Evolutionary conservation across 2,113 vertebrate genomes (phyloP).

Genomic region (Leptosomus discolor): DNA sequence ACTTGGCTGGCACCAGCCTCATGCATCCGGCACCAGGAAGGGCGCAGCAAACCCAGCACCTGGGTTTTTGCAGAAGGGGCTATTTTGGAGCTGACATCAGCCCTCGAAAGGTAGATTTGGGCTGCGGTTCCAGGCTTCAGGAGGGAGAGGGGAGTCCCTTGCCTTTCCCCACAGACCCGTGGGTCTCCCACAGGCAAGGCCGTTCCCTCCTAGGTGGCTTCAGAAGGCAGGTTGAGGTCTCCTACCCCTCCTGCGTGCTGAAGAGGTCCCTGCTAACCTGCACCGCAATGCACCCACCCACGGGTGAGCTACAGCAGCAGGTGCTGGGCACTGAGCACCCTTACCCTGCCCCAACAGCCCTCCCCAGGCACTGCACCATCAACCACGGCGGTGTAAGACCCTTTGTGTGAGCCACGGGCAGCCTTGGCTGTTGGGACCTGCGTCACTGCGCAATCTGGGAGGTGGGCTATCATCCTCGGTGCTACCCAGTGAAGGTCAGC

Average conservation of each 20-base stretch:
- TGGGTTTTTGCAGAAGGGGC: neutral
- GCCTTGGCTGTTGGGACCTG: neutral
- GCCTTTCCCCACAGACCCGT: neutral
- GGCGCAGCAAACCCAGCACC: rapidly evolving
- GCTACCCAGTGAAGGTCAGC: neutral
- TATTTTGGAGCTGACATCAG: neutral
- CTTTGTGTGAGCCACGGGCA: neutral
- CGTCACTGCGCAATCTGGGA: neutral
- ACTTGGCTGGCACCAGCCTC: neutral
- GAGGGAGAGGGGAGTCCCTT: neutral
- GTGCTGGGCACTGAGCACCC: neutral
- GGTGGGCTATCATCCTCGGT: neutral
- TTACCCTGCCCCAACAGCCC: neutral
- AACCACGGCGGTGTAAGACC: rapidly evolving
- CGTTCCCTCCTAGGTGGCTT: neutral
- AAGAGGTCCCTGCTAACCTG: neutral
- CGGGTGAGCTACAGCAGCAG: neutral
- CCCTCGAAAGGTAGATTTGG: neutral
- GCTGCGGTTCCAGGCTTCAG: neutral
- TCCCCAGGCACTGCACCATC: neutral
- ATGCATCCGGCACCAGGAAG: too few relatives aligned
- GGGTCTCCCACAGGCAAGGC: neutral
- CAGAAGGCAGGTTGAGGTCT: neutral
- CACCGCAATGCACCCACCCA: rapidly evolving
- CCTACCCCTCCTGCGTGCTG: neutral